These are phyloP conservation scores for Nasonia giraulti DNA, from an alignment of 1,140 invertebrate genomes.

Conservation along the genomic window DNA sequence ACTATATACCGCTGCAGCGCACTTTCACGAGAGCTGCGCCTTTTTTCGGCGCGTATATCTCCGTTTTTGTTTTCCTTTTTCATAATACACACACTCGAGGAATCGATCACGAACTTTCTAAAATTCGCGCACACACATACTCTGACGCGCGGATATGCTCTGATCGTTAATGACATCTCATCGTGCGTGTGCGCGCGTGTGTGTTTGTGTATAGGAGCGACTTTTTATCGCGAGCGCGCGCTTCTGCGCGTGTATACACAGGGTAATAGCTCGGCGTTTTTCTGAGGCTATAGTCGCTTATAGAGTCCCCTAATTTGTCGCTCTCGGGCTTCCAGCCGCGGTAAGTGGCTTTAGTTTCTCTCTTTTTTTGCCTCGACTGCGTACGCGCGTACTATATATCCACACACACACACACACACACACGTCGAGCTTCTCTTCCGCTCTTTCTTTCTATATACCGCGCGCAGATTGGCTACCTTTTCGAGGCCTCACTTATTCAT, in stretches of 20 bases:
- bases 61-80: neutral
- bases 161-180: conserved; percentile 3
- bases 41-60: neutral
- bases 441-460: neutral
- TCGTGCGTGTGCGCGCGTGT: neutral
- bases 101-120: conserved; percentile 27
- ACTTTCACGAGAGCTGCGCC: conserved; percentile 34
- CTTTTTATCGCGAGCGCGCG: neutral
- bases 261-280: neutral
- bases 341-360: conserved; percentile 14
- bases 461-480: neutral
- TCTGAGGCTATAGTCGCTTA: neutral
- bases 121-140: neutral
- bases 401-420: too few relatives aligned
- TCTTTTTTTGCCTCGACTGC: neutral
- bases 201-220: neutral
- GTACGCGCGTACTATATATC: neutral
- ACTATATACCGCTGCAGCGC: neutral
- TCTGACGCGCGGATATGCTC: too few relatives aligned
- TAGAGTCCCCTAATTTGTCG: conserved; percentile 21
- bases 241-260: neutral
- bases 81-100: neutral
- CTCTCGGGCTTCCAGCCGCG: neutral
- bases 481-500: neutral
- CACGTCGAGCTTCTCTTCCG: too few relatives aligned